phyloP scores from a whole-genome alignment of 2,888 invertebrate genomes.

The Melieria picta region DNA sequence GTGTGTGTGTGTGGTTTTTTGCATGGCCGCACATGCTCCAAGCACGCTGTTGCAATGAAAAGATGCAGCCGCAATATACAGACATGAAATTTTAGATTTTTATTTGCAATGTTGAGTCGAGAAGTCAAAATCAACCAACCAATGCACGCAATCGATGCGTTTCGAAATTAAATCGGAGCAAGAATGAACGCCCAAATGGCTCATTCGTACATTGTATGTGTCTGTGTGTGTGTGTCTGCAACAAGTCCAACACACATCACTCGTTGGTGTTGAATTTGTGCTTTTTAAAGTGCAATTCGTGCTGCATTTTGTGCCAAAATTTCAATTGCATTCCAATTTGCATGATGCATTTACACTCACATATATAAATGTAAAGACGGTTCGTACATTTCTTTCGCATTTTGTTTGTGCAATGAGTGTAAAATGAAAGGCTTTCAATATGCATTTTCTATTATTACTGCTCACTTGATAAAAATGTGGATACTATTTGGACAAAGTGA shows the following conservation, averaged over 20 bases:
- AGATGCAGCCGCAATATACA: not conserved
- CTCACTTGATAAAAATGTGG: too few species aligned
- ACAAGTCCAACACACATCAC: not conserved
- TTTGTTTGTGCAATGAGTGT: too few species aligned
- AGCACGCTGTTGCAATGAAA: not conserved
- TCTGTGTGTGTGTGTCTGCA: not conserved
- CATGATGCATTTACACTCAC: not conserved
- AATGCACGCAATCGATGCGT: not conserved
- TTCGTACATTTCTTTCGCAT: not conserved
- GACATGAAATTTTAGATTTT: not conserved
- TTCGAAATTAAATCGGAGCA: too few species aligned
- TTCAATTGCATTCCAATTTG: not conserved
- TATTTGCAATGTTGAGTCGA: not conserved
- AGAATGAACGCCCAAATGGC: too few species aligned
- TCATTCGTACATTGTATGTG: not conserved
- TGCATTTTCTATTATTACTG: too few species aligned
- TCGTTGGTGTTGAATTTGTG: not conserved
- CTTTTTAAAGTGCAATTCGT: not conserved
- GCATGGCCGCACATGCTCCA: too few species aligned
- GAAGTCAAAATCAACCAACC: not conserved
- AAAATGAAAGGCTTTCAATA: too few species aligned
- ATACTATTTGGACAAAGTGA: too few species aligned
- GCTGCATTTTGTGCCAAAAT: not conserved
- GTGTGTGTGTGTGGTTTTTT: not conserved
- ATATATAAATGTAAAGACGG: not conserved